These are phyloP conservation scores for Oreocharis arfaki DNA, from an alignment of 2,113 vertebrate species.

Conservation along the genomic window DNA sequence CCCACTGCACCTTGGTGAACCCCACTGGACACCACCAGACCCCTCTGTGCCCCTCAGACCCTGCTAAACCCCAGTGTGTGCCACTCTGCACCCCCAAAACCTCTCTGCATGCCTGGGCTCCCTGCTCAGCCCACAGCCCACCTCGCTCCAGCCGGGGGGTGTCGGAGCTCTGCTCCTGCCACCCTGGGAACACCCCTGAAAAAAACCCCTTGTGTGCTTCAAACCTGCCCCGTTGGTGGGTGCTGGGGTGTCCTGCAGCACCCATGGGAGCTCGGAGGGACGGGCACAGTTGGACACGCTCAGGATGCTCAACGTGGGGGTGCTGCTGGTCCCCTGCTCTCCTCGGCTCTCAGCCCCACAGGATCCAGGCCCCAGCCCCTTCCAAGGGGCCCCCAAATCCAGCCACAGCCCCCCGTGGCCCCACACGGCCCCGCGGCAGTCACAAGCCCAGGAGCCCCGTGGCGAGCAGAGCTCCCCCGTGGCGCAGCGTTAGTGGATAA, in stretches of 20 bases:
- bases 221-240: rapidly evolving
- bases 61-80: rapidly evolving
- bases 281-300: rapidly evolving
- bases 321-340: background rate
- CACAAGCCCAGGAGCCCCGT: background rate
- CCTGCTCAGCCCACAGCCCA: background rate
- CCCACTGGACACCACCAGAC: background rate
- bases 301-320: rapidly evolving
- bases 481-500: constrained; percentile 10
- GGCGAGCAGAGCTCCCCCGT: background rate
- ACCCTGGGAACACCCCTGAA: rapidly evolving
- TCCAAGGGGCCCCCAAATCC: rapidly evolving
- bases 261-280: rapidly evolving
- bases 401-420: background rate
- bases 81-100: background rate
- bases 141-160: rapidly evolving
- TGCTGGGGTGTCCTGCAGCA: background rate
- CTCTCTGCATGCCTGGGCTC: background rate
- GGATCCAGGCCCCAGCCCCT: background rate
- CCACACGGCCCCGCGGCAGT: background rate
- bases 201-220: rapidly evolving
- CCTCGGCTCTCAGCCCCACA: background rate
- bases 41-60: background rate
- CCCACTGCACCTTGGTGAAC: background rate
- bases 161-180: background rate